A percentile compares a stretch with the other conserved stretches of the same genome.
Evolutionary conservation across 2,797 vertebrate genomes (phyloP).

Genomic region (Lophius americanus): DNA sequence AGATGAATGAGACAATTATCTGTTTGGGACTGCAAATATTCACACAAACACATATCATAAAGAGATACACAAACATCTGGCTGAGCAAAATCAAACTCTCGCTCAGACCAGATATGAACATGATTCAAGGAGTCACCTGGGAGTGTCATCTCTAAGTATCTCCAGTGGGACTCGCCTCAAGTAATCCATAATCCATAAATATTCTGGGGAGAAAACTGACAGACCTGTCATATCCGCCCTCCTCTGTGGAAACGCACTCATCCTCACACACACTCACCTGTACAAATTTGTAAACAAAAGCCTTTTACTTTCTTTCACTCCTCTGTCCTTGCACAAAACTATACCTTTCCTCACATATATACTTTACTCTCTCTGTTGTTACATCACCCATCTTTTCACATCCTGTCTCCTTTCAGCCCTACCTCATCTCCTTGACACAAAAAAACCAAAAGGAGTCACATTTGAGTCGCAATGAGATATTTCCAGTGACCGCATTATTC

Average conservation of each 20-base stretch:
- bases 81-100: slow-evolving; percentile 53
- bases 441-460: neutral
- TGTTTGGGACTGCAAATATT: slow-evolving; percentile 44
- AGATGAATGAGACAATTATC: slow-evolving; percentile 58
- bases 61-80: slow-evolving; percentile 23
- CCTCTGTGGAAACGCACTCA: slow-evolving; percentile 60
- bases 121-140: slow-evolving; percentile 71
- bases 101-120: slow-evolving; percentile 72
- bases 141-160: slow-evolving; percentile 72
- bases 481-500: neutral
- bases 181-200: slow-evolving; percentile 78
- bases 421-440: neutral
- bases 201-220: slow-evolving; percentile 69
- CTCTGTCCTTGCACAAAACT: slow-evolving; percentile 37
- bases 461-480: slow-evolving; percentile 20
- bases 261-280: slow-evolving; percentile 7
- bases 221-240: slow-evolving; percentile 71
- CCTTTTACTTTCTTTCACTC: slow-evolving; percentile 40
- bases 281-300: slow-evolving; percentile 34
- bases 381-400: slow-evolving; percentile 4
- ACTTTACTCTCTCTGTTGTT: slow-evolving; percentile 4
- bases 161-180: slow-evolving; percentile 65
- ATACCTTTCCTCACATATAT: slow-evolving; percentile 43
- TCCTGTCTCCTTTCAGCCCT: slow-evolving; percentile 7
- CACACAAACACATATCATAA: neutral